Evolutionary conservation across 92 coral and sea anemone genomes (phyloP), one percentile per base, ranked within the genome.

Genomic region (Bergia sp.): DNA sequence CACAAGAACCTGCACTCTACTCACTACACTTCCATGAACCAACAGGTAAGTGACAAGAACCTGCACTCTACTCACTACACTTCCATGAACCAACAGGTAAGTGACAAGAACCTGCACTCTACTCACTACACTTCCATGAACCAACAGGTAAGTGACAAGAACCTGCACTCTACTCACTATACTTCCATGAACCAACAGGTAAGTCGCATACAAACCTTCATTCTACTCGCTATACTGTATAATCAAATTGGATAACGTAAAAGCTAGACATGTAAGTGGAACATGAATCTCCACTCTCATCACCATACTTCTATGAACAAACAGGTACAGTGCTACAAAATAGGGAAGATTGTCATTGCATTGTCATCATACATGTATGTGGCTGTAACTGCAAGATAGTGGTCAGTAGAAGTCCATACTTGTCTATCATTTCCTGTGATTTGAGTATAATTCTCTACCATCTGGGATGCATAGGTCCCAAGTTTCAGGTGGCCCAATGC

Each of bases 71-170:
- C 7, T 0, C 10, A 12, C 29, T 29, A 29, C 29, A 29, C 5
- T 5, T 13, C n/a, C 1, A 75, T 71, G 6, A 16, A 18, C 76
- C 4, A 18, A 73, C 4, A 47, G 7, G 53, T 47, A 47, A 47
- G 53, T 1, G 53, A 7, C 6, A 6, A 29, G 7, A 7, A 12
- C 53, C 9, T 47, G 29, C 96, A 8, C 89, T 97, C 37, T 97
- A 95, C 90, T 97, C 95, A 36, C 89, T 97, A 16, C 92, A 96
- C 49, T 97, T 96, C 89, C 91, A 91, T n/a, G 93, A 92, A 37
- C 92, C 87, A 55, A 75, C 86, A 67, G 90, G 89, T 91, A 89
- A 75, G 88, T 29, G 29, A 76, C 88, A 95, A 0, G 99, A 97
- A 86, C 92, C 95, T 80, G 93, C 96, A 8, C 89, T 97, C 37